Conservation (phyloP, 2,113 vertebrate species). For the Cebus imitator region DNA sequence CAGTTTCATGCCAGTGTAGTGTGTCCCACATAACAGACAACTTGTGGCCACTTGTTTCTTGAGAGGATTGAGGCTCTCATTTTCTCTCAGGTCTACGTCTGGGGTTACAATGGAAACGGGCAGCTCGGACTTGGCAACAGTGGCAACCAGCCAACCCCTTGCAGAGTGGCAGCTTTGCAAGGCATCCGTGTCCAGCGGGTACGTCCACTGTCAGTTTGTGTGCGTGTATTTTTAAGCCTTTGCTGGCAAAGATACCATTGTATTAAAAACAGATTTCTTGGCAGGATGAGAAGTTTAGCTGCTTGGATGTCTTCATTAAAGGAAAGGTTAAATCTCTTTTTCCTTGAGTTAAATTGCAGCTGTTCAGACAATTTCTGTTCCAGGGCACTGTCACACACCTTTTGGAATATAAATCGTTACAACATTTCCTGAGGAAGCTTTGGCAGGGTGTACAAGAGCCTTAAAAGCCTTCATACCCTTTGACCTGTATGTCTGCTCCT, state of each 20-base stretch:
- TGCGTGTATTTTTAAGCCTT: neutral
- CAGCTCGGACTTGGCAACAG: conserved; percentile 97
- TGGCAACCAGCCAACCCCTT: conserved; percentile 96
- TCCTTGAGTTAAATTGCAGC: neutral
- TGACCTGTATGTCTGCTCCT: neutral
- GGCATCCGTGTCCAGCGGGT: conserved; percentile 94
- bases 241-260: rapidly evolving
- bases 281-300: neutral
- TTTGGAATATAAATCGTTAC: neutral
- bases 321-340: neutral
- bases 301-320: neutral
- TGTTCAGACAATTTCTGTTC: neutral
- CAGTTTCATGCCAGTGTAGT: neutral
- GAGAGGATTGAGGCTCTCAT: neutral
- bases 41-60: neutral
- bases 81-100: conserved; percentile 90
- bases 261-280: neutral
- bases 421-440: neutral
- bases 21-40: neutral
- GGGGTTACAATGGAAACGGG: conserved; percentile 99
- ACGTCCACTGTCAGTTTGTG: conserved; percentile 20
- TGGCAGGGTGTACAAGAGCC: neutral
- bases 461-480: neutral
- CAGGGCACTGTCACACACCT: neutral
- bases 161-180: conserved; percentile 94